Evolutionary conservation across 2,888 invertebrate genomes (phyloP).

Genomic region (Pheosia tremula): DNA sequence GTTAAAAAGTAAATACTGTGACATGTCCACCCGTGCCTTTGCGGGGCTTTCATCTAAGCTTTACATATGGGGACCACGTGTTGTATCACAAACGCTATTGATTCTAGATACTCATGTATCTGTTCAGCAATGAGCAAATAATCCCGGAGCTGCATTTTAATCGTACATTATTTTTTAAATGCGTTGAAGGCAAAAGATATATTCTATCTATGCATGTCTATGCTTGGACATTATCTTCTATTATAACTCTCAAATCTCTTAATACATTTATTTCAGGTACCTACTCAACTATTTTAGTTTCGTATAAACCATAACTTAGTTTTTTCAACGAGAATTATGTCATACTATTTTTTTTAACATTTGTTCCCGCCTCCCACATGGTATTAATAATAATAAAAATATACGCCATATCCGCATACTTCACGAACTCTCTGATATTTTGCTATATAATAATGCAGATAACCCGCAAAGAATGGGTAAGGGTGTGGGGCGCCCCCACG

Average conservation of each 20-base stretch:
- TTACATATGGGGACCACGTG: conserved; percentile 15
- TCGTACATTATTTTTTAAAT: not conserved
- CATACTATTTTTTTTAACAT: too few relatives aligned
- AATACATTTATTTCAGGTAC: too few relatives aligned
- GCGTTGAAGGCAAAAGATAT: not conserved
- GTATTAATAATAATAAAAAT: not conserved
- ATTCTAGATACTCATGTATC: not conserved
- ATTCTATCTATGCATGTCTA: not conserved
- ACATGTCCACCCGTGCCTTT: conserved; percentile 14
- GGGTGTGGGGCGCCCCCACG: conserved; percentile 38
- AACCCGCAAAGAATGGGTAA: conserved; percentile 53
- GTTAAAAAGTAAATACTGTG: conserved; percentile 28
- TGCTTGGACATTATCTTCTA: not conserved
- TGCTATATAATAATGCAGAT: conserved; percentile 52
- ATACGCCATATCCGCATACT: not conserved
- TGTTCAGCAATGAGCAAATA: not conserved
- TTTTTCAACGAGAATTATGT: too few relatives aligned
- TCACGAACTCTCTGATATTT: not conserved
- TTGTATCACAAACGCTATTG: conserved; percentile 8
- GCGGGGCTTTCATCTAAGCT: conserved; percentile 21
- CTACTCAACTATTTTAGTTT: too few relatives aligned
- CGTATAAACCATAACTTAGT: too few relatives aligned
- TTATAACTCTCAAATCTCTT: too few relatives aligned
- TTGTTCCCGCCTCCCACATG: not conserved
- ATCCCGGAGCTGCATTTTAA: not conserved